Evolutionary conservation across 2,888 invertebrate species (phyloP).

Genomic region (Lymantria dispar): DNA sequence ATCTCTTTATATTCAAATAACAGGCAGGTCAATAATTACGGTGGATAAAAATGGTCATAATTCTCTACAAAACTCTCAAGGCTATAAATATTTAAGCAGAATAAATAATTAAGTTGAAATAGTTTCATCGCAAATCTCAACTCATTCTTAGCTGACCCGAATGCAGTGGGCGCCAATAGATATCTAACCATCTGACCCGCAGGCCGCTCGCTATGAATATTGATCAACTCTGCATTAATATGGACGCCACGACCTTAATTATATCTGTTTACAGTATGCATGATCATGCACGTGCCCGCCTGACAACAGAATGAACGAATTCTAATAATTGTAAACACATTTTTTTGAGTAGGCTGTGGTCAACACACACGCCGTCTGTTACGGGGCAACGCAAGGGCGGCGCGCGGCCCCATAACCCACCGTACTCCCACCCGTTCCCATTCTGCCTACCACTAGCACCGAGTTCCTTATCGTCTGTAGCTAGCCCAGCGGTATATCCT

Average conservation of each 20-base stretch:
- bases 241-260: slow-evolving; percentile 63
- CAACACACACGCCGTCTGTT: too few species aligned
- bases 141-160: slow-evolving; percentile 34
- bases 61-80: slow-evolving; percentile 4
- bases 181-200: slow-evolving; percentile 56
- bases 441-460: too few species aligned
- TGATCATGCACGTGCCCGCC: slow-evolving; percentile 45
- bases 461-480: too few species aligned
- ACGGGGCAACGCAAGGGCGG: too few species aligned
- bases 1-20: too few species aligned
- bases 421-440: too few species aligned
- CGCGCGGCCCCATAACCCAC: too few species aligned
- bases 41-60: not conserved
- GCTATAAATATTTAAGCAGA: slow-evolving; percentile 14
- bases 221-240: slow-evolving; percentile 57
- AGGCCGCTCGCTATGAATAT: slow-evolving; percentile 51
- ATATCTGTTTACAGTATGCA: slow-evolving; percentile 61
- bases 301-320: slow-evolving; percentile 16
- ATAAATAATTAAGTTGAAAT: slow-evolving; percentile 30
- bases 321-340: too few species aligned
- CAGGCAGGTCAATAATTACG: not conserved
- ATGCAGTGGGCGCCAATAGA: slow-evolving; percentile 34
- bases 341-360: too few species aligned
- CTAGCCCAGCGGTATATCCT: too few species aligned
- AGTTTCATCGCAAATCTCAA: slow-evolving; percentile 36